These are phyloP conservation scores for Hypothenemus hampei DNA, from an alignment of 1,140 invertebrate species.

Conservation along the genomic window DNA sequence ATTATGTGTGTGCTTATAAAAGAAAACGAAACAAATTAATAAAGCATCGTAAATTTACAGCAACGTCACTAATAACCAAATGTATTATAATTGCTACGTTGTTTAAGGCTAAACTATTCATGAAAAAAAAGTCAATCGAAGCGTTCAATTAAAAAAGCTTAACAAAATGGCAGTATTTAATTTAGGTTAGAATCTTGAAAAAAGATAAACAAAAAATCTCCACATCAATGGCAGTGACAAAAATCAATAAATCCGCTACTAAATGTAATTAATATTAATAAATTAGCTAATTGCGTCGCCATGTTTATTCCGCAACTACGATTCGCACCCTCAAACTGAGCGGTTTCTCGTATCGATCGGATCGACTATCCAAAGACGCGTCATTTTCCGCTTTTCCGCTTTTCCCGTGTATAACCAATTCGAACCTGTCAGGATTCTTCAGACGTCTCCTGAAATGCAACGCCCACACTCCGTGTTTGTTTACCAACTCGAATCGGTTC, in stretches of 20 bases:
- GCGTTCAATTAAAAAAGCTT: too few species aligned
- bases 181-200: too few species aligned
- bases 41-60: constrained; percentile 1
- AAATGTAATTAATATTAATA: constrained; percentile 9
- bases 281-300: neutral
- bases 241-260: too few species aligned
- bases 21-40: too few species aligned
- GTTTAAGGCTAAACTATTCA: too few species aligned
- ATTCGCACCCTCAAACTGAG: constrained; percentile 51
- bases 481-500: constrained; percentile 60
- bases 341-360: constrained; percentile 51
- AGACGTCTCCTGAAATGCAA: constrained; percentile 58
- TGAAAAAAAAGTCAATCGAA: too few species aligned
- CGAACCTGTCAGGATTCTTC: constrained; percentile 52
- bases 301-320: constrained; percentile 22
- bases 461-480: constrained; percentile 58
- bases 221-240: neutral
- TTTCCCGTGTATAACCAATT: constrained; percentile 54
- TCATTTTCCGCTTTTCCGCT: constrained; percentile 38
- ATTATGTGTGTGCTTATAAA: too few species aligned
- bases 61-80: too few species aligned
- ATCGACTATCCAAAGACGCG: constrained; percentile 31
- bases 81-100: too few species aligned
- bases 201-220: neutral
- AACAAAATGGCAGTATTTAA: too few species aligned